These are phyloP conservation scores for Vanessa atalanta DNA, from an alignment of 1,140 invertebrate species.

Conservation along the genomic window DNA sequence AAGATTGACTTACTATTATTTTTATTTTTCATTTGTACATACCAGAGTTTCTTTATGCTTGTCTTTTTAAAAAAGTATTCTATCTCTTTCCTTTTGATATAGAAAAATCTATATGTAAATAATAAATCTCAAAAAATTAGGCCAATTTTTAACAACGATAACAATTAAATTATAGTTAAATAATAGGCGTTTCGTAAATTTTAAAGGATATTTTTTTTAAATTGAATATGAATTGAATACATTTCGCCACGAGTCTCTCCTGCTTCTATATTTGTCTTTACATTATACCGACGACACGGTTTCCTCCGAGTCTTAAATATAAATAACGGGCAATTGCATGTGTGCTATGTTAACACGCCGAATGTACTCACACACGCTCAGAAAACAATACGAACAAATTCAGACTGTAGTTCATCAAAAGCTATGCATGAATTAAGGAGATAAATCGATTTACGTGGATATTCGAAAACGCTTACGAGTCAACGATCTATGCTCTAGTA, in stretches of 20 bases:
- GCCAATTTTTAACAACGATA: too few relatives aligned
- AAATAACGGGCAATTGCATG: conserved; percentile 57
- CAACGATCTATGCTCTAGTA: not conserved
- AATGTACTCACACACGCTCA: conserved; percentile 63
- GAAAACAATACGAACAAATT: conserved; percentile 65
- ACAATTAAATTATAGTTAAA: too few relatives aligned
- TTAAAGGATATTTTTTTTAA: not conserved
- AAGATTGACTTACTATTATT: too few relatives aligned
- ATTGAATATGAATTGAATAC: conserved; percentile 11
- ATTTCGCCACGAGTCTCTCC: conserved; percentile 48
- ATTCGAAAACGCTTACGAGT: not conserved
- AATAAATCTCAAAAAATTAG: too few relatives aligned
- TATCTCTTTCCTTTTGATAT: too few relatives aligned
- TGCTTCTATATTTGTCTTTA: conserved; percentile 58
- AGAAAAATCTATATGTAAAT: too few relatives aligned
- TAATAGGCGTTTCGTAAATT: not conserved
- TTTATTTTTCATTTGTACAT: too few relatives aligned
- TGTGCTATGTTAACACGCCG: conserved; percentile 47
- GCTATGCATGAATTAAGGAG: conserved; percentile 40
- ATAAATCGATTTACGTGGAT: conserved; percentile 7
- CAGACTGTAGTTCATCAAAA: conserved; percentile 41
- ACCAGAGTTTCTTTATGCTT: too few relatives aligned
- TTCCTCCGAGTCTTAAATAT: conserved; percentile 62
- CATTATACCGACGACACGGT: conserved; percentile 58
- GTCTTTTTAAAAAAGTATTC: too few relatives aligned